A percentile compares a stretch with the other conserved stretches of the same genome.
These are phyloP conservation scores for Rhinichthys osculus DNA, from an alignment of 2,797 vertebrate genomes.

Conservation along the genomic window DNA sequence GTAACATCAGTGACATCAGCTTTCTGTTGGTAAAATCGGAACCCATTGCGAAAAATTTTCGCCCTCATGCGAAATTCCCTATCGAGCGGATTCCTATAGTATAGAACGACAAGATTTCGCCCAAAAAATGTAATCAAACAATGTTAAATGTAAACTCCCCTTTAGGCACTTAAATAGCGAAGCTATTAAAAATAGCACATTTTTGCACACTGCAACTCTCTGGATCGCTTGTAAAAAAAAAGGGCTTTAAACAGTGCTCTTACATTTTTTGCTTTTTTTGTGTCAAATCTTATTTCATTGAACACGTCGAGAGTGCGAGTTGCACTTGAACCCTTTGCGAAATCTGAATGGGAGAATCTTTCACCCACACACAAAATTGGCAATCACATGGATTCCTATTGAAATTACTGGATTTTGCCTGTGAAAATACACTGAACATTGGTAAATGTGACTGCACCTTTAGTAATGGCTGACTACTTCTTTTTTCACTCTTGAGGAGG, in stretches of 20 bases:
- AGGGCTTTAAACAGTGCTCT: neutral
- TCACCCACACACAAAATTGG: neutral
- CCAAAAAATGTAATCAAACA: neutral
- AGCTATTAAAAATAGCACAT: neutral
- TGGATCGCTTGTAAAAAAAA: neutral
- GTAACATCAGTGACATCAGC: neutral
- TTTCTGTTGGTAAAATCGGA: neutral
- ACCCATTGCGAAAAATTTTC: too few species aligned
- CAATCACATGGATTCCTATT: neutral
- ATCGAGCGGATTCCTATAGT: too few species aligned
- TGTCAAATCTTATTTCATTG: neutral
- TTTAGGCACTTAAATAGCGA: neutral
- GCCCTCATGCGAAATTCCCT: too few species aligned
- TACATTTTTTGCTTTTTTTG: neutral
- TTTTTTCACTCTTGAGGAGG: conserved; percentile 38
- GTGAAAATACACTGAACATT: neutral
- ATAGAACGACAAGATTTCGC: neutral
- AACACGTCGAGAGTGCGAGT: neutral
- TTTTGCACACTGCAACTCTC: neutral
- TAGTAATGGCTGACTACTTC: conserved; percentile 36
- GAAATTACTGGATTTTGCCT: neutral
- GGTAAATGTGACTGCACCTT: neutral
- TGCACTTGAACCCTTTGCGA: neutral
- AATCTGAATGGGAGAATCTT: neutral
- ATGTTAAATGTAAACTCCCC: neutral